Evolutionary conservation across 2,113 vertebrate species (phyloP).

Genomic region (Scolopax mira): DNA sequence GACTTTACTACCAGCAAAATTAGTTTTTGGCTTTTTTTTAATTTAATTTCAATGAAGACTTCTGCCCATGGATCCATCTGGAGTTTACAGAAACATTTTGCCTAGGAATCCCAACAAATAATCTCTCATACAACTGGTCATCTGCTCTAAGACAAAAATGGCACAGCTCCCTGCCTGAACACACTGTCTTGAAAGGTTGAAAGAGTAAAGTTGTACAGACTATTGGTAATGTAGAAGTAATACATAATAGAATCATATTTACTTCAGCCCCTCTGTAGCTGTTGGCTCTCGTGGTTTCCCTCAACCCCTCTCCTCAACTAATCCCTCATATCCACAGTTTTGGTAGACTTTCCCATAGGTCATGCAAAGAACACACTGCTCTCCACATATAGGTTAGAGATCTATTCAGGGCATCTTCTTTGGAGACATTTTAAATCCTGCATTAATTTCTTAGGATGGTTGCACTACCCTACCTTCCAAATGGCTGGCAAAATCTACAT

Average conservation of each 20-base stretch:
- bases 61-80: neutral
- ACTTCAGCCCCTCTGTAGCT: neutral
- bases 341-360: neutral
- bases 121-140: neutral
- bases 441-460: neutral
- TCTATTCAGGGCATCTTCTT: neutral
- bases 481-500: neutral
- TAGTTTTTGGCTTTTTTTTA: neutral
- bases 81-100: neutral
- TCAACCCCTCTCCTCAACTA: neutral
- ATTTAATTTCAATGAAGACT: neutral
- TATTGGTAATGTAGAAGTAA: neutral
- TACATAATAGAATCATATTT: neutral
- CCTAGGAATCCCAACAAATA: neutral
- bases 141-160: neutral
- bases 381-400: neutral
- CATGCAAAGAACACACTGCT: neutral
- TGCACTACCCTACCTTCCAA: neutral
- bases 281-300: neutral
- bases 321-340: neutral
- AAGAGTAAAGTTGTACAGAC: neutral
- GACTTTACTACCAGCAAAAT: neutral
- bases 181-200: neutral
- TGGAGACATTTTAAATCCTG: neutral
- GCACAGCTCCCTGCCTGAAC: neutral